Evolutionary conservation across 1,140 invertebrate species (phyloP), one percentile per base, ranked within the genome.

Genomic region (Aricia agestis): DNA sequence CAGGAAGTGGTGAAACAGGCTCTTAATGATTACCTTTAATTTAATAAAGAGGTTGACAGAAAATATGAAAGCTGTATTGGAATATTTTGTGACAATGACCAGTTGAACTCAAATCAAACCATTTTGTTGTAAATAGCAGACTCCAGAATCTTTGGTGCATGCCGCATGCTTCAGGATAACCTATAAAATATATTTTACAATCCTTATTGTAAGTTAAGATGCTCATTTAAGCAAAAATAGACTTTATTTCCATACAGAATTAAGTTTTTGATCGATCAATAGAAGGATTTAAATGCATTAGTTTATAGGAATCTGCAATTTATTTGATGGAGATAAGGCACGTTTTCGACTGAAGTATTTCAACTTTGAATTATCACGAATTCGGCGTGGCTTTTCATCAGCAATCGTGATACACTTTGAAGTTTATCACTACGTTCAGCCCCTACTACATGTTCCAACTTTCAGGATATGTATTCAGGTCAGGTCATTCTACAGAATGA

Each of bases 291-390:
- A 5, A 52, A 52, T 52, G 45, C 13, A 9, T 7, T 36, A 36
- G 25, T 25, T 1, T 36, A 52, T 1, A 13, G 13, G 13, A 52
- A 52, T 52, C 13, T 52, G 11, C 3, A 52, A 52, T 9, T 13
- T 52, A 15, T 52, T 1, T 52, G 3, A 11, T 18, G 7, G 18
- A 25, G 18, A 63, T 63, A 63, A 63, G 17, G 19, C 10, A 11
- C 10, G 2, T 63, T 63, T 63, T 63, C 17, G 2, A 19, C 1
- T 19, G 17, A 19, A 18, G 59, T 11, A 1, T 19, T 10, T 17
- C 10, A 63, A 19, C 10, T 6, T 31, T 9, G n/a, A 63, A 63
- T 63, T 19, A 63, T 63, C 59, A 63, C 59, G 59, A 63, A 63
- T 25, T 63, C 10, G 59, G 59, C 18, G 17, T 63, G 59, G 10